These are phyloP conservation scores for Podarcis cretensis DNA, from an alignment of 2,113 vertebrate genomes.

Conservation along the genomic window DNA sequence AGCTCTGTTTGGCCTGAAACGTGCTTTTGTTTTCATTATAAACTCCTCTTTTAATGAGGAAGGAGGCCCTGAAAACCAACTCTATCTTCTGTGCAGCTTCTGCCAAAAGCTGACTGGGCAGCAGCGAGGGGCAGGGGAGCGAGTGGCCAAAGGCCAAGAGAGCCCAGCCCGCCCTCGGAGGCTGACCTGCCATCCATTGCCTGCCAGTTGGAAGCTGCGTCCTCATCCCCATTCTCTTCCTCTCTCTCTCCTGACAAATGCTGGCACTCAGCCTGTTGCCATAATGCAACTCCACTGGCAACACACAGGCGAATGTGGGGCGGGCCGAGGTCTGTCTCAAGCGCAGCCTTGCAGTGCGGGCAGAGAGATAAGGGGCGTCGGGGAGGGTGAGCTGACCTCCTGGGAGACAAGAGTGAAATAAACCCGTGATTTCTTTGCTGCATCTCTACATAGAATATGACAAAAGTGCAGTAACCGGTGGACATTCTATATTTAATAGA, in stretches of 20 bases:
- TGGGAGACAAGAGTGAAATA: rapidly evolving
- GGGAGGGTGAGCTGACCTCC: not conserved
- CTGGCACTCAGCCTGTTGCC: not conserved
- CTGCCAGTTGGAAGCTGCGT: not conserved
- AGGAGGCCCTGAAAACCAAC: conserved; percentile 13
- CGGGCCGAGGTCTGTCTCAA: not conserved
- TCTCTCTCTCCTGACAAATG: rapidly evolving
- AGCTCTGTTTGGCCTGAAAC: not conserved
- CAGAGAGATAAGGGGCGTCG: rapidly evolving
- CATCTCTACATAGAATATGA: not conserved
- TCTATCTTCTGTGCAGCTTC: not conserved
- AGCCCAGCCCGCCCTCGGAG: rapidly evolving
- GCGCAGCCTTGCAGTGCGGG: rapidly evolving
- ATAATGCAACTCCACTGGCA: rapidly evolving
- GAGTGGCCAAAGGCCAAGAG: not conserved
- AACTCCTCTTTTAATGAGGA: conserved; percentile 32
- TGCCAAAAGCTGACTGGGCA: conserved; percentile 32
- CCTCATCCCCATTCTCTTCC: not conserved
- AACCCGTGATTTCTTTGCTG: not conserved
- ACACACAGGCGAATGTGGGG: not conserved
- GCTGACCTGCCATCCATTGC: rapidly evolving
- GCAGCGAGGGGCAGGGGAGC: not conserved
- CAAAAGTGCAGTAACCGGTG: not conserved
- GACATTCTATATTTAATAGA: not conserved
- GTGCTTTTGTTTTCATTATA: conserved; percentile 46